A percentile compares a stretch with the other conserved stretches of the same genome.
Evolutionary conservation across 2,888 invertebrate species (phyloP).

Genomic region (Rhimphoctona megacephalus): DNA sequence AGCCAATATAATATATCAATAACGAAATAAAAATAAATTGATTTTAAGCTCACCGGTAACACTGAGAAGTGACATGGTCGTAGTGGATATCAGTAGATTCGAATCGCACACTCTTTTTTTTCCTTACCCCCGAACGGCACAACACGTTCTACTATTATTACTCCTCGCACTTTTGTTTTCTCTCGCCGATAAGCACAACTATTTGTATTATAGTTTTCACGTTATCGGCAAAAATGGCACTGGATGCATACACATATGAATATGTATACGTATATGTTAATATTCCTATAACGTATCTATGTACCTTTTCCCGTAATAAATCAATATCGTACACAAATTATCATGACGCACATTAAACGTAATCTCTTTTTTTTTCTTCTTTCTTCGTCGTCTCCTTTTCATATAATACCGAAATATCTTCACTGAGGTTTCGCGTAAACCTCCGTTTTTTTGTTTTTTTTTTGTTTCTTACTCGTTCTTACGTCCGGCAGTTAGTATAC

Average conservation of each 20-base stretch:
- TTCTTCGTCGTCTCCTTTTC: slow-evolving; percentile 23
- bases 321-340: slow-evolving; percentile 43
- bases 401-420: slow-evolving; percentile 31
- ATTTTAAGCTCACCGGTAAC: slow-evolving; percentile 77
- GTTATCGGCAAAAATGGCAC: slow-evolving; percentile 57
- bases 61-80: slow-evolving; percentile 80
- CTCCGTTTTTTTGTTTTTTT: slow-evolving; percentile 5
- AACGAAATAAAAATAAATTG: not conserved
- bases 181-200: slow-evolving; percentile 37
- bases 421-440: not conserved
- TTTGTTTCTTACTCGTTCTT: slow-evolving; percentile 25
- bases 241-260: slow-evolving; percentile 33
- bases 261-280: slow-evolving; percentile 45
- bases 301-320: slow-evolving; percentile 34
- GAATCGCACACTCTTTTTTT: slow-evolving; percentile 59
- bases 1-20: not conserved
- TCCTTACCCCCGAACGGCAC: slow-evolving; percentile 23
- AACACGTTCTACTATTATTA: slow-evolving; percentile 41
- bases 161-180: slow-evolving; percentile 39
- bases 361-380: not conserved
- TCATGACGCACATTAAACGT: slow-evolving; percentile 54
- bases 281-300: slow-evolving; percentile 40
- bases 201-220: slow-evolving; percentile 38
- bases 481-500: slow-evolving; percentile 69
- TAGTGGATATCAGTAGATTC: slow-evolving; percentile 64